Evolutionary conservation across 2,797 vertebrate genomes (phyloP).

Genomic region (Mormyrops boulengeri): DNA sequence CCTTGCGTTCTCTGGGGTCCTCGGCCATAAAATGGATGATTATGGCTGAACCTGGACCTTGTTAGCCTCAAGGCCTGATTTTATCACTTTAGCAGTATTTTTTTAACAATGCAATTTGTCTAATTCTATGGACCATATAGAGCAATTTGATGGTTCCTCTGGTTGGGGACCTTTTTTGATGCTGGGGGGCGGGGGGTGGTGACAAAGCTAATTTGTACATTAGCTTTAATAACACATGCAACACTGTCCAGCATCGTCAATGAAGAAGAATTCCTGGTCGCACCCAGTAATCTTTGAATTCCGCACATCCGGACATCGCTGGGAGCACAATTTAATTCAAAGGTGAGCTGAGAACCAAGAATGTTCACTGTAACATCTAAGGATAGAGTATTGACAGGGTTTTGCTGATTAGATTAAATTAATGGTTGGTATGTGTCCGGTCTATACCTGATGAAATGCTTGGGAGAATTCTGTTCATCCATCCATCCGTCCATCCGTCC

Average conservation of each 20-base stretch:
- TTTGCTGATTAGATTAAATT: background rate
- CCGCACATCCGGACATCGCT: background rate
- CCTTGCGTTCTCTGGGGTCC: background rate
- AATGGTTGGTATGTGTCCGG: background rate
- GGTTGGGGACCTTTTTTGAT: background rate
- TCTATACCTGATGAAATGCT: background rate
- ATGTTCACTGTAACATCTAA: background rate
- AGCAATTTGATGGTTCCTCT: background rate
- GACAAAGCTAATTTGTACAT: background rate
- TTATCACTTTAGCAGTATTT: background rate
- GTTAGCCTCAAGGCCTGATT: background rate
- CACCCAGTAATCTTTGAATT: background rate
- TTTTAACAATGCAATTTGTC: background rate
- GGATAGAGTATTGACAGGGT: background rate
- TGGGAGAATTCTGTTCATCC: background rate
- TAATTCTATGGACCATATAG: constrained; percentile 4
- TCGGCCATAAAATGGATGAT: background rate
- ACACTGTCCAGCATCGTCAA: background rate
- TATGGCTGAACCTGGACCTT: background rate
- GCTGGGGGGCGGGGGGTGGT: background rate
- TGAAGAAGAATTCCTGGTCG: background rate
- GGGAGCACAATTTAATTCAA: background rate
- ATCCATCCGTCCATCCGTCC: background rate
- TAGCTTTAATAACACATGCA: background rate
- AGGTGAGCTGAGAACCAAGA: background rate